Evolutionary conservation across 2,797 vertebrate species (phyloP).

Genomic region (Spheniscus humboldti): DNA sequence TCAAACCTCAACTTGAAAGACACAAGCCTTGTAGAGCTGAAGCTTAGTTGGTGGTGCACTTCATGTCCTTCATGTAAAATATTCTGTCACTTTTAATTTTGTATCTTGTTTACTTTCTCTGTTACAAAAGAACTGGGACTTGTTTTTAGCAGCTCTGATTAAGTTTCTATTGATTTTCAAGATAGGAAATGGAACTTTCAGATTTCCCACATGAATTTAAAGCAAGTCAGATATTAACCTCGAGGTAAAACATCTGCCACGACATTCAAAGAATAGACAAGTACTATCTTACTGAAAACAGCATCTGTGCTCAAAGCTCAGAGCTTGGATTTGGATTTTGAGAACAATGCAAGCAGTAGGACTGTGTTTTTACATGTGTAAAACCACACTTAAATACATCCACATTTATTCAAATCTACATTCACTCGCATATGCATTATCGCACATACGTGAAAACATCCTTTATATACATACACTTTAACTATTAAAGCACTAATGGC

Average conservation of each 20-base stretch:
- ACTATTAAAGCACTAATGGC: not conserved
- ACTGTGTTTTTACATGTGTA: not conserved
- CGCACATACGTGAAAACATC: not conserved
- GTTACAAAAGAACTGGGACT: slow-evolving; percentile 69
- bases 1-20: slow-evolving; percentile 50
- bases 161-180: slow-evolving; percentile 77
- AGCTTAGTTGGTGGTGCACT: slow-evolving; percentile 39
- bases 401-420: not conserved
- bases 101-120: slow-evolving; percentile 72
- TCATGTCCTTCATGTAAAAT: slow-evolving; percentile 69
- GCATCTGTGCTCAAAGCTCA: slow-evolving; percentile 54
- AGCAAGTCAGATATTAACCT: slow-evolving; percentile 73
- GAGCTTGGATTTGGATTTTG: slow-evolving; percentile 16
- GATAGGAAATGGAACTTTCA: slow-evolving; percentile 75
- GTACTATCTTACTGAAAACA: slow-evolving; percentile 49
- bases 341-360: not conserved
- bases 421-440: not conserved
- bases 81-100: slow-evolving; percentile 77
- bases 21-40: not conserved
- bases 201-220: slow-evolving; percentile 77
- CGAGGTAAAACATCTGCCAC: slow-evolving; percentile 69
- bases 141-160: slow-evolving; percentile 76
- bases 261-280: slow-evolving; percentile 58
- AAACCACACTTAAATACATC: not conserved
- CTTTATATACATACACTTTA: not conserved